phyloP scores from a whole-genome alignment of 1,140 invertebrate species.

The Psilanteris sp. region DNA sequence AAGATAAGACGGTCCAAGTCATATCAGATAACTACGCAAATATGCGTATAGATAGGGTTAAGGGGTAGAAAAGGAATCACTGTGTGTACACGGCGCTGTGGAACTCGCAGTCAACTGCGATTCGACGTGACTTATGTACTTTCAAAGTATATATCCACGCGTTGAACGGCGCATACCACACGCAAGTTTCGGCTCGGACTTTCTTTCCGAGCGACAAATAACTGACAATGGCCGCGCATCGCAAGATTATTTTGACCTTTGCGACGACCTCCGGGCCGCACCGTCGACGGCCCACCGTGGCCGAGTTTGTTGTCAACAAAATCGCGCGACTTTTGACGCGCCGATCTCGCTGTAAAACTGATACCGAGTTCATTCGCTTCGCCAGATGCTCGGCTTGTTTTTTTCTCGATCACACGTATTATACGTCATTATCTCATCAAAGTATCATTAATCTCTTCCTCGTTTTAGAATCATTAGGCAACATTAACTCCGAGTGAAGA shows the following conservation, averaged over 20 bases:
- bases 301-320: no score
- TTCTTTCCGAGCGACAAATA: slow-evolving; percentile 62
- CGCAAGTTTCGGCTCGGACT: slow-evolving; percentile 37
- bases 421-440: slow-evolving; percentile 60
- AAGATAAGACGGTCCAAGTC: slow-evolving; percentile 67
- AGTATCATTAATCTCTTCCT: slow-evolving; percentile 61
- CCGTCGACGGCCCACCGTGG: no score
- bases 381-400: slow-evolving; percentile 20
- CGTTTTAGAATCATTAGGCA: slow-evolving; percentile 57
- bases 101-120: slow-evolving; percentile 39
- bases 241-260: slow-evolving; percentile 61
- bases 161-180: slow-evolving; percentile 12
- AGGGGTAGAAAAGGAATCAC: slow-evolving; percentile 59
- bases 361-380: slow-evolving; percentile 34
- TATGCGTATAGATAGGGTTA: slow-evolving; percentile 64
- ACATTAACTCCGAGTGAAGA: slow-evolving; percentile 33
- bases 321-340: background rate
- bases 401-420: slow-evolving; percentile 21
- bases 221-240: slow-evolving; percentile 35
- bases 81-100: slow-evolving; percentile 60
- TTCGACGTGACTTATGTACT: slow-evolving; percentile 21
- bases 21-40: slow-evolving; percentile 74
- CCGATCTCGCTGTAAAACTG: background rate
- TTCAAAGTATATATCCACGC: slow-evolving; percentile 15
- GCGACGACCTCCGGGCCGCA: no score